These are phyloP conservation scores for Prolemur simus DNA, from an alignment of 2,113 vertebrate species.

Conservation along the genomic window DNA sequence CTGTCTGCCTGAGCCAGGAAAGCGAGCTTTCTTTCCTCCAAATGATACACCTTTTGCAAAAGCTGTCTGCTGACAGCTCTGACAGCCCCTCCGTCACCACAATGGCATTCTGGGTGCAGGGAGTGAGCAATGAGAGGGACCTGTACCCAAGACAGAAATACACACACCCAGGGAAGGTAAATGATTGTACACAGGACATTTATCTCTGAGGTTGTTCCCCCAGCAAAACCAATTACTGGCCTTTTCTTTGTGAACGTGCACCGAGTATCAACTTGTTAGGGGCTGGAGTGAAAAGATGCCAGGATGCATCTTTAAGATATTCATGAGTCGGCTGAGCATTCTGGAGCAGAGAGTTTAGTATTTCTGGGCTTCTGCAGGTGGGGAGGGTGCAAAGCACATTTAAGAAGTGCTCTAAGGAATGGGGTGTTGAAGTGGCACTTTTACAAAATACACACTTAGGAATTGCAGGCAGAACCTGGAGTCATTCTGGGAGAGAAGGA, in stretches of 20 bases:
- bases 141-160: background rate
- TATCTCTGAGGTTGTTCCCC: slow-evolving; percentile 69
- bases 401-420: background rate
- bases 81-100: slow-evolving; percentile 11
- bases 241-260: slow-evolving; percentile 52
- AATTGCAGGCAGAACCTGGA: background rate
- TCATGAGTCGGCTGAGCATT: slow-evolving; percentile 59
- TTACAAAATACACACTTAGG: background rate
- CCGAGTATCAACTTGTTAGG: slow-evolving; percentile 31
- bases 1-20: background rate
- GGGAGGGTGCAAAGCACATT: background rate
- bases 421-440: background rate
- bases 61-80: background rate
- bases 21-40: background rate
- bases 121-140: slow-evolving; percentile 59
- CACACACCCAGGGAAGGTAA: slow-evolving; percentile 61
- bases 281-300: background rate
- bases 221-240: slow-evolving; percentile 76
- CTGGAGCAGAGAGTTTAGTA: background rate
- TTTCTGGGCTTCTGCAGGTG: background rate
- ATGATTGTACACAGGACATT: slow-evolving; percentile 65
- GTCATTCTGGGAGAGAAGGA: background rate
- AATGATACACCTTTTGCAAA: background rate
- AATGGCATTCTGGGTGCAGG: background rate
- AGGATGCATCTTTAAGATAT: slow-evolving; percentile 51